Base-by-base conservation (phyloP, 2,888 invertebrate genomes). In the Allygus modestus region DNA sequence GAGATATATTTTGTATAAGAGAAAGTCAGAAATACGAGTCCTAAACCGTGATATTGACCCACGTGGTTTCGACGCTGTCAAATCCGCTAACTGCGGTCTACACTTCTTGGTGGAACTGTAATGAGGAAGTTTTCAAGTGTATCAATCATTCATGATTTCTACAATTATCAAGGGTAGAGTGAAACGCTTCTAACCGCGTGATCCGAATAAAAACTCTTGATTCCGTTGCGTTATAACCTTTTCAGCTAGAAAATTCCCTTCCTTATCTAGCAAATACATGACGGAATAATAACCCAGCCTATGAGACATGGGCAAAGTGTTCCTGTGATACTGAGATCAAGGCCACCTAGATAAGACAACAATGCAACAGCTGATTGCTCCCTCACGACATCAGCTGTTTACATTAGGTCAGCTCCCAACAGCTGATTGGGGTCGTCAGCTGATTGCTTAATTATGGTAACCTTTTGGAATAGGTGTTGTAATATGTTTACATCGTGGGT, bases 381-480 rank as follows among this genome's bases (percentile, higher is more conserved):
- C 28, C 37, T 41, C 71, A 71, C 71, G 71, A 41, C 71, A 71
- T 69, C 37, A 41, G 41, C 71, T 33, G 65, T 33, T 71, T 33
- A 41, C 11, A 33, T 71, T 20, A 71, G 37, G 71, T 71, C 41
- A 33, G 20, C 37, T 71, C 17, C 15, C 71, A 69, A 33, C 69
- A 69, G 69, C 33, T 69, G 69, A 69, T 69, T 33, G 69, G 33
- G 69, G 4, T 69, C 37, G 33, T 37, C 69, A 71, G 71, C 71
- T 71, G 33, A 71, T 71, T 41, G 71, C 71, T 71, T 71, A 71
- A 71, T 71, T 71, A 71, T 20, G 41, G 20, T 71, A 71, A 71
- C 71, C 71, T 71, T 71, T 71, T 17, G 28, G 26, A 61, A 37
- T 9, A 71, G 71, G 37, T 71, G 71, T 65, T 71, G 71, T 71